Evolutionary conservation across 2,113 vertebrate genomes (phyloP), one percentile per base, ranked within the genome.

Genomic region (Chlamydotis undulata): DNA sequence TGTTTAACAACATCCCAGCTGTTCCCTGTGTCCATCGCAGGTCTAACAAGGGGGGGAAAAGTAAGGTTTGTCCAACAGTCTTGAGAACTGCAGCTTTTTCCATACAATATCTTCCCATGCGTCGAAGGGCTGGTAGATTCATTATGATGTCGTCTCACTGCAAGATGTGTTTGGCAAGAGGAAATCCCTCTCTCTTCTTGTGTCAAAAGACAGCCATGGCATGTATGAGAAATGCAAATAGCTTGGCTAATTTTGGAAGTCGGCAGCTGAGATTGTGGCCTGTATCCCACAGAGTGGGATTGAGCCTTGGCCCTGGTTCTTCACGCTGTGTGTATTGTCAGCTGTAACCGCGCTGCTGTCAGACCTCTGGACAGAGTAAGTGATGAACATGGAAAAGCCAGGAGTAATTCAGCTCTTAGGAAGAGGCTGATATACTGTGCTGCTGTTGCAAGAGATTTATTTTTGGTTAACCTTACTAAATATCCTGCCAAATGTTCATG

Each of bases 81-180:
- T 87, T 3, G 4, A 41, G 91, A 59, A 12, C 17, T 77, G 83
- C 1, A 88, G 86, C 57, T 80, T 75, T 92, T 89, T 95, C 64
- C 56, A 60, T 41, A 7, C 3, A 63, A 22, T n/a, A 47, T 4
- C 87, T 80, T 31, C 80, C 26, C 13, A 4, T 28, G 69, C 7
- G 6, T 15, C 7, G 5, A n/a, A 65, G 81, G 37, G 10, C 95
- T 96, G 96, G 8, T 91, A 76, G 92, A 84, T 81, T 70, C 96
- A 19, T 94, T 67, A 80, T 1, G 56, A 61, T 39, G 59, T 11
- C 53, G 91, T 53, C 56, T 76, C 33, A n/a, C 92, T 80, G 86
- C 39, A 9, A 47, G 69, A 80, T 75, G 88, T 43, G 59, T 50
- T 92, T 87, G 85, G 92, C 89, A 80, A 84, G 63, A 41, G 43